Conservation (phyloP, 2,113 vertebrate species). For the Morone chrysops region DNA sequence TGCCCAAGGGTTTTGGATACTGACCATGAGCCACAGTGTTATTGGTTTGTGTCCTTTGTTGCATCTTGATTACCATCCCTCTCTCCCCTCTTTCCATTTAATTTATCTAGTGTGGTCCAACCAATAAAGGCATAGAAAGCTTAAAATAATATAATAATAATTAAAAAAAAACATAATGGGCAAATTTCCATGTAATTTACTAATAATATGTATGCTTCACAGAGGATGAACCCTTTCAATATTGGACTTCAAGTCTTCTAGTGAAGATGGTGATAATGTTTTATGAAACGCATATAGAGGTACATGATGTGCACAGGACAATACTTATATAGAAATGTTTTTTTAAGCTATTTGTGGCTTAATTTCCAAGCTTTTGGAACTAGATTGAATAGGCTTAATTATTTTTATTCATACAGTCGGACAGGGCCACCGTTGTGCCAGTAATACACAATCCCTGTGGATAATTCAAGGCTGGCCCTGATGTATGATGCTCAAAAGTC, state of each 20-base stretch:
- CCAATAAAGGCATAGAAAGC: neutral
- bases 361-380: neutral
- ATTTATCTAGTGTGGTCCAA: neutral
- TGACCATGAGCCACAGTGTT: neutral
- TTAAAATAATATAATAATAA: neutral
- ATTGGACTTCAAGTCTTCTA: neutral
- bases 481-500: slow-evolving; percentile 9
- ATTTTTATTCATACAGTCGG: neutral
- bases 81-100: neutral
- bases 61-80: neutral
- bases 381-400: neutral
- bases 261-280: neutral
- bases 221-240: neutral
- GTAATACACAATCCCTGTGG: slow-evolving; percentile 21
- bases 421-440: slow-evolving; percentile 15
- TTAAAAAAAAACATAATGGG: neutral
- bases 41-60: neutral
- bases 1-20: no score
- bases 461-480: slow-evolving; percentile 36
- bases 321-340: neutral
- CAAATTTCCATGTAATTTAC: neutral
- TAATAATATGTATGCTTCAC: neutral
- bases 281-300: neutral
- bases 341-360: neutral
- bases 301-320: neutral